These are phyloP conservation scores for Falco cherrug DNA, from an alignment of 2,797 vertebrate species.

Conservation along the genomic window DNA sequence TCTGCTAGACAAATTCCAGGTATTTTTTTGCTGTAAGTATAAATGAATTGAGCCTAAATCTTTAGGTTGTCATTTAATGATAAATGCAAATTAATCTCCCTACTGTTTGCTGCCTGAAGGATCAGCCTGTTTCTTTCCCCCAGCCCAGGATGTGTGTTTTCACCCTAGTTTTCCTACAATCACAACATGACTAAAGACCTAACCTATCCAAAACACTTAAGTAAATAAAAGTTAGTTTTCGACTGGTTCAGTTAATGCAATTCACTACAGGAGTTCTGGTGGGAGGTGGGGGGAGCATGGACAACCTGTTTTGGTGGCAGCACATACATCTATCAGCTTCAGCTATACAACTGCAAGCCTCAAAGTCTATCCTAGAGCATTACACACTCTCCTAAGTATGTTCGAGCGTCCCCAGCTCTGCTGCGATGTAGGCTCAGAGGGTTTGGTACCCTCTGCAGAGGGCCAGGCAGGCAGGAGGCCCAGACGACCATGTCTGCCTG, in stretches of 20 bases:
- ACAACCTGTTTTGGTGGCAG: not conserved
- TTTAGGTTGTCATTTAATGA: not conserved
- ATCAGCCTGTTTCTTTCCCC: not conserved
- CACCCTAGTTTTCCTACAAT: not conserved
- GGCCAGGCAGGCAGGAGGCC: not conserved
- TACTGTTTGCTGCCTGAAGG: not conserved
- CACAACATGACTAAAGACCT: not conserved
- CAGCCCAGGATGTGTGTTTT: not conserved
- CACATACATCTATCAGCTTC: not conserved
- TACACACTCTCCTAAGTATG: not conserved
- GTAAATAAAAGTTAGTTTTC: not conserved
- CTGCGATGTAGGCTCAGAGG: not conserved
- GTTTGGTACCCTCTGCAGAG: not conserved
- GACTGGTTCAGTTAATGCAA: not conserved
- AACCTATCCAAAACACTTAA: not conserved
- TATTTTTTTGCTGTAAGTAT: not conserved
- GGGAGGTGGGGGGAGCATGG: not conserved
- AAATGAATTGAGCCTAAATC: not conserved
- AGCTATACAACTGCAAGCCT: not conserved
- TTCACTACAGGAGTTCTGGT: not conserved
- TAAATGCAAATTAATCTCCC: not conserved
- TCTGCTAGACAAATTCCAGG: not conserved
- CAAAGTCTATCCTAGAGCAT: not conserved
- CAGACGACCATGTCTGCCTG: fast-evolving
- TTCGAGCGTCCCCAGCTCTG: not conserved